Evolutionary conservation across 92 coral and sea anemone genomes (phyloP).

Genomic region (Ricordea florida): DNA sequence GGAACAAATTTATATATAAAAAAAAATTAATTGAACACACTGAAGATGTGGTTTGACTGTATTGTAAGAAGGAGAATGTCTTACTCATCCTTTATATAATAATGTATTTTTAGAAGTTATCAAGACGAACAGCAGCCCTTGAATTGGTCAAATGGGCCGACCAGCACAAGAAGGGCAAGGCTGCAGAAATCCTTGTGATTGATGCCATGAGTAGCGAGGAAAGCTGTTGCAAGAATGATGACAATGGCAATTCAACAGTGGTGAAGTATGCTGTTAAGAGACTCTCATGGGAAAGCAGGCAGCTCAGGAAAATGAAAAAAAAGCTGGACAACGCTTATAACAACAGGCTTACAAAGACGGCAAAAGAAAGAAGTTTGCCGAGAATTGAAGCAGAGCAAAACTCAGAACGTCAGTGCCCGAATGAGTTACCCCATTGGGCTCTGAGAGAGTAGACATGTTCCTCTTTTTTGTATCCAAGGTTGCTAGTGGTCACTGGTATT

Average conservation of each 20-base stretch:
- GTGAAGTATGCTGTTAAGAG: background rate
- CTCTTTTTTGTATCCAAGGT: too few species aligned
- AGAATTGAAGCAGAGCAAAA: constrained; percentile 6
- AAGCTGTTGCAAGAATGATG: constrained; percentile 13
- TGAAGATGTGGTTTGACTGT: background rate
- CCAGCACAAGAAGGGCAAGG: constrained; percentile 5
- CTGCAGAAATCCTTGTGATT: constrained; percentile 7
- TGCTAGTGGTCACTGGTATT: too few species aligned
- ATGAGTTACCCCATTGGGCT: constrained; percentile 29
- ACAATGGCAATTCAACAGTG: background rate
- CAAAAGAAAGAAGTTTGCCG: constrained; percentile 19
- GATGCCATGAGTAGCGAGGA: constrained; percentile 41
- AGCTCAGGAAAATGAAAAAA: constrained; percentile 1
- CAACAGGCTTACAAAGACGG: constrained; percentile 12
- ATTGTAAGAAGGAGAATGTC: background rate
- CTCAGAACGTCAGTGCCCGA: constrained; percentile 17
- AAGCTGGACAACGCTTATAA: constrained; percentile 9
- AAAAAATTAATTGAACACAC: background rate
- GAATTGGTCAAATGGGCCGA: constrained; percentile 18
- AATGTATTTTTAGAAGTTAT: constrained; percentile 7
- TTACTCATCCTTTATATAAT: background rate
- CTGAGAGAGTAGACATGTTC: background rate
- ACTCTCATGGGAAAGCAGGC: constrained; percentile 24
- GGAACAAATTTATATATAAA: too few species aligned
- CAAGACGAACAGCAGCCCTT: constrained; percentile 28